Evolutionary conservation across 2,888 invertebrate genomes (phyloP), one percentile per base, ranked within the genome.

Genomic region (Mythimna pallens): DNA sequence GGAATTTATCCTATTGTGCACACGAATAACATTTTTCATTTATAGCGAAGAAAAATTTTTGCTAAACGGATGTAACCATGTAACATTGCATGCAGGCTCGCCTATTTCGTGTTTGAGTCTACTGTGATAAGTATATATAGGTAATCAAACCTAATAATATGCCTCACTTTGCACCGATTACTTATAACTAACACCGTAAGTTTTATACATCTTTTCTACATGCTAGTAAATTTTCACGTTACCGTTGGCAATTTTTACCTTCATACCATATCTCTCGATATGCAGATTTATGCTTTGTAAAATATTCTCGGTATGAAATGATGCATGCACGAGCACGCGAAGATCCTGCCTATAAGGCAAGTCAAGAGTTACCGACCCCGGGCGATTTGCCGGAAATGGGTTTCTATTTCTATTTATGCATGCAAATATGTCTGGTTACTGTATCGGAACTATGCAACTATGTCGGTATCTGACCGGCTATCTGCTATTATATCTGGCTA

Each of bases 341-440:
- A 66, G 81, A 76, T 70, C 63, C 50, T 83, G 61, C 67, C 64
- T 70, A 62, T 73, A 76, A 65, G 70, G 76, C 25, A 58, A 76
- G 61, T 70, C 36, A 73, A 64, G 73, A 78, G 83, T 81, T 82
- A 87, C 77, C 81, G 81, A 87, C 84, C 87, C 77, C 81, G 12
- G 52, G 73, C 69, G 71, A 82, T 89, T 85, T 88, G 78, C 88
- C 86, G 89, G 89, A 90, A 89, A 89, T 81, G 74, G 67, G 70
- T 70, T 61, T 72, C 73, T 84, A 72, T 82, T 80, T 69, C 78
- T 77, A 77, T 80, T 76, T 88, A 82, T 78, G 73, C 70, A 86
- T 84, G 81, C 86, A 86, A 87, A 89, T 82, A 80, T 74, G 65
- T 59, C 59, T 76, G 73, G 66, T 80, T 73, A 81, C 54, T 66